phyloP scores from a whole-genome alignment of 2,113 vertebrate species.

The Tachycineta bicolor region DNA sequence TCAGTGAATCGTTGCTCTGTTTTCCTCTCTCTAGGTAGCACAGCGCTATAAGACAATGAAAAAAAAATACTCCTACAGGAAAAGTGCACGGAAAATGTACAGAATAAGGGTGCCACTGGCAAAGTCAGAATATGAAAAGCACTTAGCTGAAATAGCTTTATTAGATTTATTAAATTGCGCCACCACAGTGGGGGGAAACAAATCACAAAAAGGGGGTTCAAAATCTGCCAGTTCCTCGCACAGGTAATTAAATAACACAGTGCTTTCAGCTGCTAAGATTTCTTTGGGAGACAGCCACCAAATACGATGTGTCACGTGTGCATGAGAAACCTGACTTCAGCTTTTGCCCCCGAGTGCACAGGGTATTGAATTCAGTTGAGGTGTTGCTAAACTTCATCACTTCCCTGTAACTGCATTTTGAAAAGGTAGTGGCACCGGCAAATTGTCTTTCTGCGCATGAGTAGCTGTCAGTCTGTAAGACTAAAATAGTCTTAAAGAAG shows the following conservation, averaged over 20 bases:
- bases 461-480: background rate
- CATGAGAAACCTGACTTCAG: background rate
- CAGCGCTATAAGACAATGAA: background rate
- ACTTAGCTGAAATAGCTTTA: background rate
- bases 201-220: background rate
- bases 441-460: background rate
- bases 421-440: background rate
- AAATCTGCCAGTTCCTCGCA: background rate
- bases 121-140: background rate
- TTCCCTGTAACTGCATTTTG: background rate
- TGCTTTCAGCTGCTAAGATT: background rate
- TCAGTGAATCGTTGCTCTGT: background rate
- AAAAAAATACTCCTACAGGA: background rate
- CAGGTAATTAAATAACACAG: background rate
- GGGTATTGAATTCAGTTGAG: background rate
- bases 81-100: background rate
- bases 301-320: accelerated
- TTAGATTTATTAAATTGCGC: background rate
- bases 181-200: accelerated
- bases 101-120: background rate
- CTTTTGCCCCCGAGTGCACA: background rate
- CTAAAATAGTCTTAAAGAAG: background rate
- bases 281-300: background rate
- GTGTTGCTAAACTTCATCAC: background rate
- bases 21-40: background rate